phyloP scores from a whole-genome alignment of 2,113 vertebrate genomes.

The Halichoerus grypus region DNA sequence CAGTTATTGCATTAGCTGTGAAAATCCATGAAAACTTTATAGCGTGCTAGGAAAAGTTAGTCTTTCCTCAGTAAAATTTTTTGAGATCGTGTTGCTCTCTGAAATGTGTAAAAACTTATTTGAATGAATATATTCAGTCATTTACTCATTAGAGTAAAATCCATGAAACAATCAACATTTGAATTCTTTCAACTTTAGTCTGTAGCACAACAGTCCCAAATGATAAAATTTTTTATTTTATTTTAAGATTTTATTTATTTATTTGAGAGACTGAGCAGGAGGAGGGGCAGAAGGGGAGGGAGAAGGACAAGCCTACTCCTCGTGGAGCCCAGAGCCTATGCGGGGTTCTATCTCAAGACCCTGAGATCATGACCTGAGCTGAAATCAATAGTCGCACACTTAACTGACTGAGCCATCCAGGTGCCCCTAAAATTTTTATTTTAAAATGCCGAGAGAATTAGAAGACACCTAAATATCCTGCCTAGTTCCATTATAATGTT shows the following conservation, averaged over 20 bases:
- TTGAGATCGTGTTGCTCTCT: not conserved
- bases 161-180: not conserved
- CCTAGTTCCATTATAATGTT: not conserved
- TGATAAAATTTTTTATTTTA: not conserved
- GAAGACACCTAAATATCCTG: not conserved
- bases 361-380: not conserved
- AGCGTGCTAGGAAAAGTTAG: not conserved
- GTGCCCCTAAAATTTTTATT: not conserved
- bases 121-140: conserved; percentile 22
- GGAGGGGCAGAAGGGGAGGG: not conserved
- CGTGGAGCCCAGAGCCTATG: not conserved
- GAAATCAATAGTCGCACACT: not conserved
- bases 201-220: not conserved
- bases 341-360: not conserved
- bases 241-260: not conserved
- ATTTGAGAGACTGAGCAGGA: not conserved
- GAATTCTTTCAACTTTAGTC: conserved; percentile 19
- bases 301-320: not conserved
- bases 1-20: not conserved
- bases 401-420: not conserved
- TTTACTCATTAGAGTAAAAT: not conserved
- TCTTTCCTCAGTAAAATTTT: not conserved
- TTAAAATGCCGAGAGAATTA: conserved; percentile 31
- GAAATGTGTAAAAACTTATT: not conserved
- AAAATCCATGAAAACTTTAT: conserved; percentile 18